Percentiles rank a stretch among this genome's conserved stretches.
Conservation (phyloP, 2,797 vertebrate species). For the Rhinophrynus dorsalis region DNA sequence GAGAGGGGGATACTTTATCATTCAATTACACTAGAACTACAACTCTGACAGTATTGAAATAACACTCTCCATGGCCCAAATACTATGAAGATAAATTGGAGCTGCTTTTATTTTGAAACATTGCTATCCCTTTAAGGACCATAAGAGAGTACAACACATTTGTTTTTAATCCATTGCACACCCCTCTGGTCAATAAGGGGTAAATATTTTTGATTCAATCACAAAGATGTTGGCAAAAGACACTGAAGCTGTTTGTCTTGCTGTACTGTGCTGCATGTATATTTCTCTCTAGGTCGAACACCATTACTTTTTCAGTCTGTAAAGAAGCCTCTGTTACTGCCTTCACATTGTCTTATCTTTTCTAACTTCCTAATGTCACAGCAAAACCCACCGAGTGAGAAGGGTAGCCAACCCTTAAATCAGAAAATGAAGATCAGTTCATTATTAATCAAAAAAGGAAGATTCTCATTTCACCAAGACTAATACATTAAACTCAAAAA, state of each 20-base stretch:
- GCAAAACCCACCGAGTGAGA: neutral
- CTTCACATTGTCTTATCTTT: conserved; percentile 4
- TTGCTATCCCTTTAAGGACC: too few relatives aligned
- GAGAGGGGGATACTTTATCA: too few relatives aligned
- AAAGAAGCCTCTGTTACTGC: neutral
- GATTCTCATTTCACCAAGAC: neutral
- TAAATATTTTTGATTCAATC: conserved; percentile 1
- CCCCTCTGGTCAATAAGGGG: too few relatives aligned
- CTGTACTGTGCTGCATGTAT: neutral
- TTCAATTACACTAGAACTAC: too few relatives aligned
- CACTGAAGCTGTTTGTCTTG: neutral
- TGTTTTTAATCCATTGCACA: too few relatives aligned
- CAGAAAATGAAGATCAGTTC: conserved; percentile 31
- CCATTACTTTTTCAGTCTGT: neutral
- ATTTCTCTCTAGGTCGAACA: conserved; percentile 4
- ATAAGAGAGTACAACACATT: too few relatives aligned
- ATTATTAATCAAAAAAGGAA: conserved; percentile 10
- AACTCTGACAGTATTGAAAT: too few relatives aligned
- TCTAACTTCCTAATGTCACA: conserved; percentile 13
- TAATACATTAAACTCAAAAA: conserved; percentile 22
- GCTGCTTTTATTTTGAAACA: too few relatives aligned
- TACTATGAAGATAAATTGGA: too few relatives aligned
- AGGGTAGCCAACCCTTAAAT: conserved; percentile 25
- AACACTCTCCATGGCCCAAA: too few relatives aligned
- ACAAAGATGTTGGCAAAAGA: neutral